Evolutionary conservation across 2,888 invertebrate genomes (phyloP).

Genomic region (Merodon equestris): DNA sequence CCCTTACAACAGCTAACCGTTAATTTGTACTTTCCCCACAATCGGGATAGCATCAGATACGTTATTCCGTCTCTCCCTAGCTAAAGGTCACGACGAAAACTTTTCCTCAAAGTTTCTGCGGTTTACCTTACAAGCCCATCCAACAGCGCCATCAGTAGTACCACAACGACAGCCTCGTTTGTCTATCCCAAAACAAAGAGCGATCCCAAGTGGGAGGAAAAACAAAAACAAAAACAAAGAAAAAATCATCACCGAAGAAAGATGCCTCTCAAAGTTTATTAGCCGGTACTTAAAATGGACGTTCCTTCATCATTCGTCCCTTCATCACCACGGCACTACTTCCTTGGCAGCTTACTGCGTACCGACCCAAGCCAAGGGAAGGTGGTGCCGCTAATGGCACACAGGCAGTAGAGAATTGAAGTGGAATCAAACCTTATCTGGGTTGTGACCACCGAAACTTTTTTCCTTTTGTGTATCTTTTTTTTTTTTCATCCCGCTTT

Average conservation of each 20-base stretch:
- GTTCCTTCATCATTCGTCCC: constrained; percentile 26
- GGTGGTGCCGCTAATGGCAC: background rate
- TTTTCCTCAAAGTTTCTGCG: constrained; percentile 51
- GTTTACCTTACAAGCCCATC: constrained; percentile 12
- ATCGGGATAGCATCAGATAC: constrained; percentile 23
- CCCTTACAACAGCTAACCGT: constrained; percentile 60
- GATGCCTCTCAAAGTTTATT: constrained; percentile 59
- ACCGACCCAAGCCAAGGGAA: background rate
- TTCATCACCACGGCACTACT: background rate
- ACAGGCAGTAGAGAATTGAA: background rate
- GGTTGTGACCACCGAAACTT: constrained; percentile 23
- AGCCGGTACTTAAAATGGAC: constrained; percentile 56
- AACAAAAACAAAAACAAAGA: background rate
- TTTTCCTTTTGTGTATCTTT: too few species aligned
- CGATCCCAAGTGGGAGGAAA: background rate
- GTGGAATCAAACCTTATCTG: constrained; percentile 12
- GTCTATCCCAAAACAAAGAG: too few species aligned
- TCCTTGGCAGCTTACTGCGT: background rate
- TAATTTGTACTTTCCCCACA: constrained; percentile 58
- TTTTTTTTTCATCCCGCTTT: too few species aligned
- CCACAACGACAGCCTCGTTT: background rate
- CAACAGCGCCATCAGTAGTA: too few species aligned
- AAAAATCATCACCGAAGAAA: constrained; percentile 8
- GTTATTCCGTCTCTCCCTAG: constrained; percentile 3
- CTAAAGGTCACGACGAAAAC: constrained; percentile 40